phyloP scores from a whole-genome alignment of 2,113 vertebrate genomes.

The Gavia stellata region DNA sequence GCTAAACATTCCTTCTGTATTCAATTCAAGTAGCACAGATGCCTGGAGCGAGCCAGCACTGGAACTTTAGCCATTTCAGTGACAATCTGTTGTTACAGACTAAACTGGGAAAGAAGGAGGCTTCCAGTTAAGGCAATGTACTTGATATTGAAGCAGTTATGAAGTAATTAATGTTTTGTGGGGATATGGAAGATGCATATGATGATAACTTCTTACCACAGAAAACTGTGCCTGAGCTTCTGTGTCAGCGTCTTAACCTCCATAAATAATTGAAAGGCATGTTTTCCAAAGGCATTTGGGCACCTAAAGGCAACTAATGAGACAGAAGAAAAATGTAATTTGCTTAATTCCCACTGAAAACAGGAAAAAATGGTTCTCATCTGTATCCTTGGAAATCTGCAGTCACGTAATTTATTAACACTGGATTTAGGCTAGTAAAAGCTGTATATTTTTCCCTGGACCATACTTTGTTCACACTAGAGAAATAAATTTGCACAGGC shows the following conservation, averaged over 20 bases:
- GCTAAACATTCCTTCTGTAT: background rate
- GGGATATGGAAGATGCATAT: background rate
- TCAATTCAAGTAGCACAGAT: background rate
- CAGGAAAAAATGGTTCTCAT: background rate
- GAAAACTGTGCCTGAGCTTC: background rate
- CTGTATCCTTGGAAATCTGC: background rate
- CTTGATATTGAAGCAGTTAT: background rate
- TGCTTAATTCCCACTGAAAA: background rate
- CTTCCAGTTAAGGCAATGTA: background rate
- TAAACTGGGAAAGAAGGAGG: background rate
- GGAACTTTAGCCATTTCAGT: background rate
- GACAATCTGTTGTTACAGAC: background rate
- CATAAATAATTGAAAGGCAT: background rate
- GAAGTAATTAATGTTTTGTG: background rate
- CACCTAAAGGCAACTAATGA: background rate
- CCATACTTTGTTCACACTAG: background rate
- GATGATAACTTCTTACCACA: background rate
- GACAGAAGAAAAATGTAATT: fast-evolving
- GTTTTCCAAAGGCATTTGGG: background rate
- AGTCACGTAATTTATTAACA: background rate
- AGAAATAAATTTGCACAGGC: background rate
- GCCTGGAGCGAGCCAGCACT: background rate
- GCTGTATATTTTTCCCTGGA: background rate
- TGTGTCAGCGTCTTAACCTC: background rate
- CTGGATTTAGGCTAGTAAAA: background rate